Evolutionary conservation across 2,797 vertebrate genomes (phyloP).

Genomic region (Oreonectes daqikongensis): DNA sequence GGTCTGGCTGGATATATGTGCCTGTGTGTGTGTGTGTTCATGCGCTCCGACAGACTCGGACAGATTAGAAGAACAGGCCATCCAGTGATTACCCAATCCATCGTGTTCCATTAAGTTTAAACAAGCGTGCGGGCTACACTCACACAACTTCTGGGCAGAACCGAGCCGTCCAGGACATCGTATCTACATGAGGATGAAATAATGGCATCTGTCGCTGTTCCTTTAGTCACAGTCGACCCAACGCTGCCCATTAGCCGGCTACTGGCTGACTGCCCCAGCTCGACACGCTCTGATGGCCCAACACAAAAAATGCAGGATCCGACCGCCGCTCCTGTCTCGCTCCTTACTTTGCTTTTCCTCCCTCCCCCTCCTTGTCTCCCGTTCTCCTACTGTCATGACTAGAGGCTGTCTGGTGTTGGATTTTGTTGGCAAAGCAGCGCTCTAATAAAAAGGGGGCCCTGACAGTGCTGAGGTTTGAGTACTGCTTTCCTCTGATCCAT

Average conservation of each 20-base stretch:
- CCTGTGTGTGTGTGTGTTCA: slow-evolving; percentile 11
- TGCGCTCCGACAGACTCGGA: slow-evolving; percentile 33
- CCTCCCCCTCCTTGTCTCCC: slow-evolving; percentile 41
- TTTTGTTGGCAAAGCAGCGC: slow-evolving; percentile 36
- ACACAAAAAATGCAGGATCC: slow-evolving; percentile 71
- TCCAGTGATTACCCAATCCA: slow-evolving; percentile 75
- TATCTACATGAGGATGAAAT: slow-evolving; percentile 77
- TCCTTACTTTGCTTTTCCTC: slow-evolving; percentile 39
- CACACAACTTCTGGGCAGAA: slow-evolving; percentile 36
- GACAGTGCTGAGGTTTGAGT: slow-evolving; percentile 48
- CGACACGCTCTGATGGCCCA: slow-evolving; percentile 72
- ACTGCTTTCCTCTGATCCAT: slow-evolving; percentile 43
- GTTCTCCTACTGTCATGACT: slow-evolving; percentile 51
- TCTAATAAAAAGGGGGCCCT: slow-evolving; percentile 43
- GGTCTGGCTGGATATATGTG: slow-evolving; percentile 66
- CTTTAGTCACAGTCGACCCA: slow-evolving; percentile 73
- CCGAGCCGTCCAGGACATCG: slow-evolving; percentile 67
- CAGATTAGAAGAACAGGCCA: slow-evolving; percentile 72
- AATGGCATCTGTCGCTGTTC: slow-evolving; percentile 79
- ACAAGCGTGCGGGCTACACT: slow-evolving; percentile 50
- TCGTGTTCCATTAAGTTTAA: slow-evolving; percentile 76
- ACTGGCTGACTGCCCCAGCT: slow-evolving; percentile 65
- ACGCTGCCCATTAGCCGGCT: slow-evolving; percentile 77
- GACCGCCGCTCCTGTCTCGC: slow-evolving; percentile 61
- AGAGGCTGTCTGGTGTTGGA: slow-evolving; percentile 42